A percentile compares a stretch with the other conserved stretches of the same genome.
Conservation (phyloP, 2,888 invertebrate species). For the Tridacna gigas region DNA sequence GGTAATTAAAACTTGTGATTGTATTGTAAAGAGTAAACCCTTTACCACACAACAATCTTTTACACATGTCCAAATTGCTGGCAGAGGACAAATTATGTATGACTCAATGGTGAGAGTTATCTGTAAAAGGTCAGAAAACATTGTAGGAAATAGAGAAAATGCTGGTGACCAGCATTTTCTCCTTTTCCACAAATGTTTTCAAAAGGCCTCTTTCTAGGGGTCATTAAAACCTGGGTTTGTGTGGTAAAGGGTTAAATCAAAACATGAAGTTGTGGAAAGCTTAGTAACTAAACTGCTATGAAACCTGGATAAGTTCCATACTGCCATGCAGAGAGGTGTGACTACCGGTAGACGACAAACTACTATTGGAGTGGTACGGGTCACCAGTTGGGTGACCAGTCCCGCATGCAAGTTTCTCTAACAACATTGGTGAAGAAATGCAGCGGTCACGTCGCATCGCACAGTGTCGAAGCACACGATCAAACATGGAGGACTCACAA, state of each 20-base stretch:
- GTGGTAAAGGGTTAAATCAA: not conserved
- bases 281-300: slow-evolving; percentile 62
- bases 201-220: not conserved
- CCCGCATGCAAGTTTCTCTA: slow-evolving; percentile 76
- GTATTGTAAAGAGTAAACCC: not conserved
- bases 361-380: slow-evolving; percentile 82
- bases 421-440: slow-evolving; percentile 70
- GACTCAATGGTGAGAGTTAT: too few relatives aligned
- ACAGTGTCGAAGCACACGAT: slow-evolving; percentile 71
- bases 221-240: not conserved
- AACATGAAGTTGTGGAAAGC: not conserved
- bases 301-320: slow-evolving; percentile 84
- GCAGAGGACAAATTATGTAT: too few relatives aligned
- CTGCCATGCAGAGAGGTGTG: slow-evolving; percentile 83
- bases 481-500: slow-evolving; percentile 70
- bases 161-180: not conserved
- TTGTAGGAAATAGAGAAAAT: not conserved
- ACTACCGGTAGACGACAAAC: slow-evolving; percentile 84
- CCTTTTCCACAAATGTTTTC: not conserved
- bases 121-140: not conserved
- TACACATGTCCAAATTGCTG: too few relatives aligned
- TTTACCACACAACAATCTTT: too few relatives aligned
- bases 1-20: not conserved
- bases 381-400: slow-evolving; percentile 73
- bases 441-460: slow-evolving; percentile 73